phyloP scores from a whole-genome alignment of 2,797 vertebrate genomes.

The Kryptopterus vitreolus region DNA sequence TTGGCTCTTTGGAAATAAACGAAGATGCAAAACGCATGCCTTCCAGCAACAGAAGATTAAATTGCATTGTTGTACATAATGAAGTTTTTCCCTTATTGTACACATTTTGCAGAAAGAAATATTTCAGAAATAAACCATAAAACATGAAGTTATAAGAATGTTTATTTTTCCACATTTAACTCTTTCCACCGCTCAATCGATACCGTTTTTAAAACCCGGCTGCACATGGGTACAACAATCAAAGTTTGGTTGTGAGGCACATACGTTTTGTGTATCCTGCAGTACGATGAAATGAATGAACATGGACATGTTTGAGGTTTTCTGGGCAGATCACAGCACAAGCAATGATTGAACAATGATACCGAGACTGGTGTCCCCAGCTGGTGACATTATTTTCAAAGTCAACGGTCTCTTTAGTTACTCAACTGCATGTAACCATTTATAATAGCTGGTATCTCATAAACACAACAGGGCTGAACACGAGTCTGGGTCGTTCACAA shows the following conservation, averaged over 20 bases:
- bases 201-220: not conserved
- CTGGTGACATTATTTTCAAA: not conserved
- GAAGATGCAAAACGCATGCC: not conserved
- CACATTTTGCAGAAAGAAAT: too few species aligned
- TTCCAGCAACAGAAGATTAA: not conserved
- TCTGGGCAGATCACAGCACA: conserved; percentile 2
- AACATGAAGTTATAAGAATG: not conserved
- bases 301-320: conserved; percentile 27
- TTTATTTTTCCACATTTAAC: not conserved
- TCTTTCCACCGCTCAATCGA: not conserved
- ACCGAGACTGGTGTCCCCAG: not conserved
- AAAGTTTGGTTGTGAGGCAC: not conserved
- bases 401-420: conserved; percentile 26
- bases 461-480: not conserved
- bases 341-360: not conserved
- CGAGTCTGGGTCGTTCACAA: too few species aligned
- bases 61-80: not conserved
- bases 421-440: not conserved
- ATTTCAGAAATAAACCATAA: not conserved
- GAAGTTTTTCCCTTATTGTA: not conserved
- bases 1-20: not conserved
- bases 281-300: not conserved
- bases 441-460: not conserved
- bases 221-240: not conserved
- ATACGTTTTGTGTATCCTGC: not conserved